These are phyloP conservation scores for Cavia aperea DNA, from an alignment of 2,113 vertebrate species.

Conservation along the genomic window DNA sequence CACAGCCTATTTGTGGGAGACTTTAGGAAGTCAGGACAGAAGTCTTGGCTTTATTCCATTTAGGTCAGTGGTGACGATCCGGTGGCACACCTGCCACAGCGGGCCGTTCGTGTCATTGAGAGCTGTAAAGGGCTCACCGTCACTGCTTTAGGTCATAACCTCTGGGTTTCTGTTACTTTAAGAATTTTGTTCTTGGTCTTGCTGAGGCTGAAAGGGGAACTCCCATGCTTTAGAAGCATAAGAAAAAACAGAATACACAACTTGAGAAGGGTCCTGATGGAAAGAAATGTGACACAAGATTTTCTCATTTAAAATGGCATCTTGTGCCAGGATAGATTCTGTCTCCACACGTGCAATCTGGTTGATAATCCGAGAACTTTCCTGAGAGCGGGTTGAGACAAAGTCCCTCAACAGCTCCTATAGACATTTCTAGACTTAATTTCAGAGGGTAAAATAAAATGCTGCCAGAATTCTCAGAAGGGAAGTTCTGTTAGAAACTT, in stretches of 20 bases:
- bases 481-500: neutral
- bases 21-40: neutral
- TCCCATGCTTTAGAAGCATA: neutral
- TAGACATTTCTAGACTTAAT: constrained; percentile 19
- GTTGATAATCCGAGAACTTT: neutral
- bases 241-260: neutral
- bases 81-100: neutral
- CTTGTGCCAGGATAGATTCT: neutral
- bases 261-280: neutral
- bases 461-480: neutral
- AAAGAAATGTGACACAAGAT: too few species aligned
- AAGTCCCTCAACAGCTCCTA: neutral
- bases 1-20: neutral
- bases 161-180: neutral
- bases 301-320: neutral
- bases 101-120: neutral
- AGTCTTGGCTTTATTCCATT: constrained; percentile 3
- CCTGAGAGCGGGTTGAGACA: neutral
- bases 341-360: neutral
- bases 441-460: neutral
- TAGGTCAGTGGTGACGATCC: neutral
- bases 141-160: neutral
- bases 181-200: neutral
- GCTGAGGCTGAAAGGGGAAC: neutral
- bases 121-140: neutral